Percentiles rank a stretch among this genome's conserved stretches.
These are phyloP conservation scores for Tursiops truncatus DNA, from an alignment of 2,113 vertebrate species.

Conservation along the genomic window DNA sequence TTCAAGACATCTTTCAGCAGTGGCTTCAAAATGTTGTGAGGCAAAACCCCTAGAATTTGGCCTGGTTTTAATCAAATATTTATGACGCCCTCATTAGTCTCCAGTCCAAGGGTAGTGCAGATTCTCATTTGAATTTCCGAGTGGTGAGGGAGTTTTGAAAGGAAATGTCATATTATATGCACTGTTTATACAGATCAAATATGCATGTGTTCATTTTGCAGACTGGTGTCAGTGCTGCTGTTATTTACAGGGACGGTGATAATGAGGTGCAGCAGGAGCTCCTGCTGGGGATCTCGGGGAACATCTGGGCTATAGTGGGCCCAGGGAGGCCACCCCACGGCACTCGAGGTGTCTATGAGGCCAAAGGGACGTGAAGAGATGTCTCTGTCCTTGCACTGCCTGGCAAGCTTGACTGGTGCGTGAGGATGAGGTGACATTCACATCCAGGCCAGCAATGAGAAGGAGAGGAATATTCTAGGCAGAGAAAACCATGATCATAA, in stretches of 20 bases:
- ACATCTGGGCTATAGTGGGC: slow-evolving; percentile 69
- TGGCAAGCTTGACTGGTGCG: slow-evolving; percentile 80
- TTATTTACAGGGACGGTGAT: slow-evolving; percentile 75
- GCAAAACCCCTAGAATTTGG: slow-evolving; percentile 66
- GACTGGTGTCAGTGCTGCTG: slow-evolving; percentile 69
- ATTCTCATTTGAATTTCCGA: slow-evolving; percentile 76
- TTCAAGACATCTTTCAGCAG: slow-evolving; percentile 38
- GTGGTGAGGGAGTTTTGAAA: slow-evolving; percentile 70
- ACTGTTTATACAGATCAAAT: slow-evolving; percentile 73
- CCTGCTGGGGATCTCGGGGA: slow-evolving; percentile 57
- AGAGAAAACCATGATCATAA: slow-evolving; percentile 46
- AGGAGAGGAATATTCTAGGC: not conserved
- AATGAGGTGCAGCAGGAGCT: slow-evolving; percentile 64
- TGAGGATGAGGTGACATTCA: slow-evolving; percentile 78
- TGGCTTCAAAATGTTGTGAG: slow-evolving; percentile 62
- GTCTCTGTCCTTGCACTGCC: slow-evolving; percentile 75
- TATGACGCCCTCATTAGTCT: slow-evolving; percentile 70
- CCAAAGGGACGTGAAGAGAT: slow-evolving; percentile 75
- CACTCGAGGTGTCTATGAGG: slow-evolving; percentile 71
- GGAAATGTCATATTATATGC: slow-evolving; percentile 52
- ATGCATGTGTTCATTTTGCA: slow-evolving; percentile 79
- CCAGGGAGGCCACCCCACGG: slow-evolving; percentile 29
- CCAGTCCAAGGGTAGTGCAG: slow-evolving; percentile 58
- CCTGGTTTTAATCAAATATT: slow-evolving; percentile 79
- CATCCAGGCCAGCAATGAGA: not conserved